Evolutionary conservation across 2,113 vertebrate genomes (phyloP).

Genomic region (Xenopus borealis): DNA sequence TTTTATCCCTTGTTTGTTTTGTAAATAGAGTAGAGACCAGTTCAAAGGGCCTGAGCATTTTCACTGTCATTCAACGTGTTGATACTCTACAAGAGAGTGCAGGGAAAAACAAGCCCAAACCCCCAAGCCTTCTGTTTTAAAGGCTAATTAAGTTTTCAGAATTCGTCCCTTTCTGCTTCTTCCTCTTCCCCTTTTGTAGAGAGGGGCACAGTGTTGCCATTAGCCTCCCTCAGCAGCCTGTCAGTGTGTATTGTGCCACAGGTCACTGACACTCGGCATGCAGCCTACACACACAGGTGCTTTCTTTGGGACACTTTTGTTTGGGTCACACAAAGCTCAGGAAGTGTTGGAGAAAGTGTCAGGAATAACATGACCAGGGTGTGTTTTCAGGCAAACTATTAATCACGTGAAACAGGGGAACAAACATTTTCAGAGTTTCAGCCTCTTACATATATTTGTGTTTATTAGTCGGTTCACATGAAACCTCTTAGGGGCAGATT

Average conservation of each 20-base stretch:
- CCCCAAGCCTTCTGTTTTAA: neutral
- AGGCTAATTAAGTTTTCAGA: slow-evolving; percentile 10
- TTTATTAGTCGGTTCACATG: neutral
- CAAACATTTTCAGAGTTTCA: neutral
- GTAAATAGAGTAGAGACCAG: too few relatives aligned
- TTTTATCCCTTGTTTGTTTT: too few relatives aligned
- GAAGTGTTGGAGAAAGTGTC: slow-evolving; percentile 40
- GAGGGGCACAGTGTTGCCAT: slow-evolving; percentile 23
- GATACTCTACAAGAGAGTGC: slow-evolving; percentile 5
- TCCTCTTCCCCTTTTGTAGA: slow-evolving; percentile 13
- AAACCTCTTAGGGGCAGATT: too few relatives aligned
- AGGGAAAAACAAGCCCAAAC: neutral
- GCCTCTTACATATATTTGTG: neutral
- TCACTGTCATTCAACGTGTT: slow-evolving; percentile 28
- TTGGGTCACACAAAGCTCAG: slow-evolving; percentile 38
- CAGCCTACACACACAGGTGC: slow-evolving; percentile 34
- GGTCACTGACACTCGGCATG: slow-evolving; percentile 26
- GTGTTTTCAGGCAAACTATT: slow-evolving; percentile 30
- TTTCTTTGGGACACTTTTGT: slow-evolving; percentile 35
- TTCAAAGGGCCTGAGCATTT: neutral
- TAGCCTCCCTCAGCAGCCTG: slow-evolving; percentile 36
- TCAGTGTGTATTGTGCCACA: slow-evolving; percentile 22
- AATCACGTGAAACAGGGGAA: slow-evolving; percentile 16
- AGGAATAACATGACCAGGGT: slow-evolving; percentile 22
- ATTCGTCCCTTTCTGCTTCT: slow-evolving; percentile 10